Evolutionary conservation across 2,888 invertebrate species (phyloP).

Genomic region (Dasypolia templi): DNA sequence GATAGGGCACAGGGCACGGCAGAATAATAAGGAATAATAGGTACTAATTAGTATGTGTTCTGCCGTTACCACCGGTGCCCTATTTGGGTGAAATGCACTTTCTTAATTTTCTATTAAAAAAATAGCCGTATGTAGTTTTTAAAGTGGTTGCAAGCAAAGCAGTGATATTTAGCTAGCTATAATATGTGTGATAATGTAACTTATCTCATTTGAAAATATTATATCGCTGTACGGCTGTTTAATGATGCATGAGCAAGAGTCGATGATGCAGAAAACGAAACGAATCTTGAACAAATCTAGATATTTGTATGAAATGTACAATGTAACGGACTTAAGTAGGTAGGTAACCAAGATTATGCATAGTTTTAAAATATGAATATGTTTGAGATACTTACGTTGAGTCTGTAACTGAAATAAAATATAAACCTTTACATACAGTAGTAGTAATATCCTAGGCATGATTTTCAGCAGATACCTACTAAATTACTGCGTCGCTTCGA

Average conservation of each 20-base stretch:
- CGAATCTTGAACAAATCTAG: conserved; percentile 40
- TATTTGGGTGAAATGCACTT: neutral
- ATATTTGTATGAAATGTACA: conserved; percentile 41
- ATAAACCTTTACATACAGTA: neutral
- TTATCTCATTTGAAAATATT: conserved; percentile 20
- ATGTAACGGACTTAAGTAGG: conserved; percentile 31
- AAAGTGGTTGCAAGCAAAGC: neutral
- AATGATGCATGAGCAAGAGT: conserved; percentile 21
- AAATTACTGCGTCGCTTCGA: neutral
- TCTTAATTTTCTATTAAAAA: no score
- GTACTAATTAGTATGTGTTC: neutral
- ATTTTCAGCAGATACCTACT: neutral
- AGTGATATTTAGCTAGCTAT: conserved; percentile 7
- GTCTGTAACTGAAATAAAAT: neutral
- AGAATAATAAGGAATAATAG: no score
- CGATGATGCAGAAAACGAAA: conserved; percentile 51
- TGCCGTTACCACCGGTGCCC: neutral
- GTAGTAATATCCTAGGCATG: no score
- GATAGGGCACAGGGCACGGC: neutral
- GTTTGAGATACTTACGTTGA: neutral
- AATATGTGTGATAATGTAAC: conserved; percentile 6
- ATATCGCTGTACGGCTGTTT: conserved; percentile 3
- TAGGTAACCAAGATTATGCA: conserved; percentile 8
- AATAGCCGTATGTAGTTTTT: neutral
- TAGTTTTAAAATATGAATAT: conserved; percentile 10